Percentiles rank a stretch among this genome's conserved stretches.
phyloP scores from a whole-genome alignment of 2,113 vertebrate genomes.

The Cathartes aura region DNA sequence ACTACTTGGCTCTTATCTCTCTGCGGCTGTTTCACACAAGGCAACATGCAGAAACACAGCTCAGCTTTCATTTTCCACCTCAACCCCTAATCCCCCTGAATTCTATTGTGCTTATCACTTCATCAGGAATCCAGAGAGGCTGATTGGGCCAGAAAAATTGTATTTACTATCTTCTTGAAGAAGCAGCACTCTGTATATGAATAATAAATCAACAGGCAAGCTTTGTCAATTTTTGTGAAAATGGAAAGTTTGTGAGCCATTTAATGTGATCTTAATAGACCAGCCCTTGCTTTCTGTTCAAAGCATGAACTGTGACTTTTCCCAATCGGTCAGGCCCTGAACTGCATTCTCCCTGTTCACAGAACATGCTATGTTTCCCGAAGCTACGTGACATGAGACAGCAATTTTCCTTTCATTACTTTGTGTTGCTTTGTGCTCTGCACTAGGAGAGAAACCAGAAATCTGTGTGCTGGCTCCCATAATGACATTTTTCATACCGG shows the following conservation, averaged over 20 bases:
- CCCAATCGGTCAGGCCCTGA: neutral
- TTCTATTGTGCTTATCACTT: constrained; percentile 51
- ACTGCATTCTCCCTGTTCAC: constrained; percentile 6
- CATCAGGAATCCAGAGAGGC: constrained; percentile 10
- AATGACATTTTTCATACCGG: neutral
- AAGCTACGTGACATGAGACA: neutral
- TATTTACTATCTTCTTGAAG: constrained; percentile 48
- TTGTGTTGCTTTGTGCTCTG: neutral
- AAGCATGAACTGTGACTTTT: neutral
- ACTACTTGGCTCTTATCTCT: constrained; percentile 29
- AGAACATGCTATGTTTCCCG: neutral
- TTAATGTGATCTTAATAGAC: constrained; percentile 66
- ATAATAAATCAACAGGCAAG: constrained; percentile 63
- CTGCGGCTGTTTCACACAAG: neutral
- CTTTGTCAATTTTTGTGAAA: constrained; percentile 48
- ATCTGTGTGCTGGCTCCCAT: neutral
- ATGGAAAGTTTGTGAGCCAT: constrained; percentile 63
- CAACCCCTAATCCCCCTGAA: constrained; percentile 47
- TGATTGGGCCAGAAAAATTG: constrained; percentile 49
- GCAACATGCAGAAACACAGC: constrained; percentile 18
- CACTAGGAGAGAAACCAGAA: neutral
- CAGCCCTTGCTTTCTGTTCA: neutral
- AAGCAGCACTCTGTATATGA: constrained; percentile 35
- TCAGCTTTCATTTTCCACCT: constrained; percentile 58
- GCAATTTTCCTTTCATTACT: neutral